Conservation (phyloP, 2,113 vertebrate species). For the Pachycephala philippinensis region DNA sequence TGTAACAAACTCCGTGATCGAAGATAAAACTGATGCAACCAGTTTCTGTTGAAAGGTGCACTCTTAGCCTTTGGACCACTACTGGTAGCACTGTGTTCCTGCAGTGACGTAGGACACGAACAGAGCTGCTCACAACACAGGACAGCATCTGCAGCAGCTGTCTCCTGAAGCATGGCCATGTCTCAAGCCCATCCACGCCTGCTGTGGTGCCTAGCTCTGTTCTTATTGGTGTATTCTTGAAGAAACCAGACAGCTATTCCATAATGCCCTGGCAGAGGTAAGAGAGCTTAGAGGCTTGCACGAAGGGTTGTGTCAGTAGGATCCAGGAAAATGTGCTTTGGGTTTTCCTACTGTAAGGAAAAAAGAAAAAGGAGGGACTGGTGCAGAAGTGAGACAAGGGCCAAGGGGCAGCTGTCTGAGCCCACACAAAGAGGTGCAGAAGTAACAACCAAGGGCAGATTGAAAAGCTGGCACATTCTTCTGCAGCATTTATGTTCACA, state of each 20-base stretch:
- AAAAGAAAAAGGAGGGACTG: not conserved
- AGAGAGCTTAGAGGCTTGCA: not conserved
- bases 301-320: not conserved
- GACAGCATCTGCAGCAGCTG: not conserved
- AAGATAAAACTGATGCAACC: not conserved
- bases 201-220: not conserved
- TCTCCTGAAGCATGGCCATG: not conserved
- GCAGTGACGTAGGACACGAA: not conserved
- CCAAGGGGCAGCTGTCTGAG: not conserved
- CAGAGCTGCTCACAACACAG: not conserved
- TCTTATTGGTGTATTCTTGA: not conserved
- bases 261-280: not conserved
- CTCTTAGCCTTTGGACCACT: not conserved
- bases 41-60: not conserved
- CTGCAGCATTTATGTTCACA: accelerated
- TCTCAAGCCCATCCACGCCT: not conserved
- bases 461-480: not conserved
- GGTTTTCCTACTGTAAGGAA: not conserved
- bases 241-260: not conserved
- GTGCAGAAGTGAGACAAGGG: not conserved
- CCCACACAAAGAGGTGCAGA: not conserved
- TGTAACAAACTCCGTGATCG: not conserved
- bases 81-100: not conserved
- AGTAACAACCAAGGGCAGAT: accelerated
- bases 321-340: not conserved